A percentile compares a stretch with the other conserved stretches of the same genome.
Evolutionary conservation across 2,113 vertebrate genomes (phyloP).

Genomic region (Corythornis madagascariensis): DNA sequence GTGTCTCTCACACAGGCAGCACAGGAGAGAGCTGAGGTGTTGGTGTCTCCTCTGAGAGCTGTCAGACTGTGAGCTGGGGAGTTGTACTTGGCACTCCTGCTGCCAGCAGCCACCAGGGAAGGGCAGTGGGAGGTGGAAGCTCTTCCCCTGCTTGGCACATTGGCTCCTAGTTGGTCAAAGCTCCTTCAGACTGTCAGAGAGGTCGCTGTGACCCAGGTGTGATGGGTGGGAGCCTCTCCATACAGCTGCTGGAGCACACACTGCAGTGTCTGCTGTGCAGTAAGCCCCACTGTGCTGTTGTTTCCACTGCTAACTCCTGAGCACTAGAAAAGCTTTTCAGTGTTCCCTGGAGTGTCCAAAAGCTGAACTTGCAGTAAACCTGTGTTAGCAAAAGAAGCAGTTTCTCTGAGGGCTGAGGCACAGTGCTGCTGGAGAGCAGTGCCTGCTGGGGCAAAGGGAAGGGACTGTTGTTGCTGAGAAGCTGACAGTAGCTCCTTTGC

Average conservation of each 20-base stretch:
- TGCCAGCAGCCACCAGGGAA: neutral
- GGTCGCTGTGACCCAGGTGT: neutral
- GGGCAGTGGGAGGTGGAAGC: neutral
- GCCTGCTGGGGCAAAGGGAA: neutral
- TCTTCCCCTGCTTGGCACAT: neutral
- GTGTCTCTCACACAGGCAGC: rapidly evolving
- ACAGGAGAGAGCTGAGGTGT: neutral
- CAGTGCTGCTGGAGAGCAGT: neutral
- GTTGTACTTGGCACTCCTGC: neutral
- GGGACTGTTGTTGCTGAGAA: neutral
- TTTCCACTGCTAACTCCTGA: neutral
- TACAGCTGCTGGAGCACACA: neutral
- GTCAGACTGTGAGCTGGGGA: neutral
- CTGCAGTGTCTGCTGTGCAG: neutral
- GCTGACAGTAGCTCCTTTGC: neutral
- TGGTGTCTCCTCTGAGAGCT: neutral
- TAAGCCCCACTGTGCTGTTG: neutral
- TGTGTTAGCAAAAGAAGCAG: neutral
- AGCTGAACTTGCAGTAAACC: neutral
- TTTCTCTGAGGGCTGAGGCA: neutral
- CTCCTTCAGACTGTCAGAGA: neutral
- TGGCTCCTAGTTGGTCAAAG: neutral
- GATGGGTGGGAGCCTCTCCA: neutral
- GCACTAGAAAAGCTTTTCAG: neutral
- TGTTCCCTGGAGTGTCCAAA: neutral